These are phyloP conservation scores for Pelusios castaneus DNA, from an alignment of 2,113 vertebrate genomes.

Conservation along the genomic window DNA sequence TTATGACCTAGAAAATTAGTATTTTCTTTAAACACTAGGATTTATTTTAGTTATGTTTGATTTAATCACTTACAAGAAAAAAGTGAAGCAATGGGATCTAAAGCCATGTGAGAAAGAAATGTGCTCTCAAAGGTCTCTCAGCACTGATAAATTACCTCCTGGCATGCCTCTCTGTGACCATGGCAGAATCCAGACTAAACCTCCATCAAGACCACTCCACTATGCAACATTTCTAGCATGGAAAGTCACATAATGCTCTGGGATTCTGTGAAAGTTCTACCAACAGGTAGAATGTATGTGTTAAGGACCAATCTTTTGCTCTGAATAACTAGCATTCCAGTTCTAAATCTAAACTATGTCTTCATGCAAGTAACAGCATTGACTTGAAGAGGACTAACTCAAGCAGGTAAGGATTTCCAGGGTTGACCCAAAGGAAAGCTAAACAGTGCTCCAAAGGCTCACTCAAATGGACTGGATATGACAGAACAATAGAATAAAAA, in stretches of 20 bases:
- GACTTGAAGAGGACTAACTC: background rate
- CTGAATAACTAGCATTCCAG: no score
- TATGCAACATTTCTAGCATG: background rate
- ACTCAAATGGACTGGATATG: background rate
- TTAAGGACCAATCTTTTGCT: background rate
- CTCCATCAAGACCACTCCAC: no score
- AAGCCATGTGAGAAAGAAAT: background rate
- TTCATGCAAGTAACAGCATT: background rate
- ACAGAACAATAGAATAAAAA: background rate
- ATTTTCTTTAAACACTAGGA: no score
- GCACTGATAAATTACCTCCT: no score
- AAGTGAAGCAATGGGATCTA: background rate
- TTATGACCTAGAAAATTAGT: no score
- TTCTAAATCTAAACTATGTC: background rate
- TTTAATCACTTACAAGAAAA: background rate
- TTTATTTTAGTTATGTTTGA: background rate
- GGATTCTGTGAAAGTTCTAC: background rate
- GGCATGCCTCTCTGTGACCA: no score
- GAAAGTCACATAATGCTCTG: background rate
- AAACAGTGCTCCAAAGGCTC: background rate
- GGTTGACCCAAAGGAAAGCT: background rate
- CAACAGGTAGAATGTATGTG: background rate
- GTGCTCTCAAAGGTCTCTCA: no score
- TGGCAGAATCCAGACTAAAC: no score
- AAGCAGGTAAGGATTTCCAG: background rate